Percentiles rank a stretch among this genome's conserved stretches.
These are phyloP conservation scores for Dipodomys spectabilis DNA, from an alignment of 2,113 vertebrate genomes.

Conservation along the genomic window DNA sequence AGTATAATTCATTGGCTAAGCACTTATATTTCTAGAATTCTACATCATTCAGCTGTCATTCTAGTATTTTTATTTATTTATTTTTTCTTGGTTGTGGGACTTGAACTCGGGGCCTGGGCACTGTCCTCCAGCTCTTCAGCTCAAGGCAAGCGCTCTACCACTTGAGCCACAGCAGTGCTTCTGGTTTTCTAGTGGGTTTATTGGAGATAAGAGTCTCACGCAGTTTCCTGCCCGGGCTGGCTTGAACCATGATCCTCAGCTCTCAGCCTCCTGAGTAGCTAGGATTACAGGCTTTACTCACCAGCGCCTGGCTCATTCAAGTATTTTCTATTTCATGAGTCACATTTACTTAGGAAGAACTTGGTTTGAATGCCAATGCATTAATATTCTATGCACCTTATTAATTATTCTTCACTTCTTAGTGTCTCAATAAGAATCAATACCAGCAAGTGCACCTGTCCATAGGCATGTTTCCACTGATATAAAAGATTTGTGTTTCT, in stretches of 20 bases:
- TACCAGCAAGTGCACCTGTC: background rate
- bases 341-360: background rate
- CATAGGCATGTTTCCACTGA: background rate
- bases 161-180: no score
- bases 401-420: slow-evolving; percentile 29
- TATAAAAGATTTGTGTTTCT: slow-evolving; percentile 27
- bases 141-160: no score
- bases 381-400: background rate
- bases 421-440: slow-evolving; percentile 25
- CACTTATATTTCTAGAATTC: background rate
- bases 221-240: no score
- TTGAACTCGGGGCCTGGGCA: no score
- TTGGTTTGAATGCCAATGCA: background rate
- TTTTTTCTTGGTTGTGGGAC: no score
- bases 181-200: no score
- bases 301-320: background rate
- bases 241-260: no score
- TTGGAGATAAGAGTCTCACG: no score
- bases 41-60: background rate
- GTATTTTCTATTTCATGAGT: background rate
- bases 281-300: no score
- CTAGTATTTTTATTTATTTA: no score
- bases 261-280: no score
- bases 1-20: background rate
- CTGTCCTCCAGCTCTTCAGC: no score